phyloP scores from a whole-genome alignment of 2,888 invertebrate genomes.

The Polyploca ridens region DNA sequence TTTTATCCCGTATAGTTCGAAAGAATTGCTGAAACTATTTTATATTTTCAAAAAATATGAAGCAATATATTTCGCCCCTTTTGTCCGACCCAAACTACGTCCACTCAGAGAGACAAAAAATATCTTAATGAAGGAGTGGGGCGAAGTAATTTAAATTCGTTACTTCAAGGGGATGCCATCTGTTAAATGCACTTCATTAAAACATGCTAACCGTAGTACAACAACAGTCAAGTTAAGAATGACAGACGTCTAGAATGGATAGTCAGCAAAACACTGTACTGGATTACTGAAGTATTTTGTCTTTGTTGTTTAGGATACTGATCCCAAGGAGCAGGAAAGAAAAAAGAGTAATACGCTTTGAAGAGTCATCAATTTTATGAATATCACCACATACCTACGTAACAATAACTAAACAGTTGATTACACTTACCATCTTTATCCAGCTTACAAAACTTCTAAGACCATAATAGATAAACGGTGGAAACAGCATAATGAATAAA shows the following conservation, averaged over 20 bases:
- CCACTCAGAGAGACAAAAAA: slow-evolving; percentile 33
- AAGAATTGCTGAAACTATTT: too few species aligned
- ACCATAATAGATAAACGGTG: not conserved
- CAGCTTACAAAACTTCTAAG: too few species aligned
- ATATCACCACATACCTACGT: too few species aligned
- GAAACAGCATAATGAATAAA: not conserved
- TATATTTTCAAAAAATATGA: too few species aligned
- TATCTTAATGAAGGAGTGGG: slow-evolving; percentile 58
- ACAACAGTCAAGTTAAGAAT: slow-evolving; percentile 49
- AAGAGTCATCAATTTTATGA: too few species aligned
- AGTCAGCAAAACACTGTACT: not conserved
- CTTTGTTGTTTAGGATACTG: not conserved
- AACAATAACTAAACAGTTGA: too few species aligned
- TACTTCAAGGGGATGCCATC: slow-evolving; percentile 58
- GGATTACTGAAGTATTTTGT: not conserved
- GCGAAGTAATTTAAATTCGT: slow-evolving; percentile 70
- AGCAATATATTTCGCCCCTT: not conserved
- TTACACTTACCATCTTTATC: too few species aligned
- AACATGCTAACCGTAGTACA: slow-evolving; percentile 60
- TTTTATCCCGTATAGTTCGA: too few species aligned
- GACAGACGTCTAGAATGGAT: not conserved
- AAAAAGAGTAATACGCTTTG: too few species aligned
- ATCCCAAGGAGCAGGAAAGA: too few species aligned
- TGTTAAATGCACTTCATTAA: slow-evolving; percentile 75
- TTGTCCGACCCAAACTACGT: not conserved